Evolutionary conservation across 2,797 vertebrate species (phyloP), one percentile per base, ranked within the genome.

Genomic region (Chromobotia macracanthus): DNA sequence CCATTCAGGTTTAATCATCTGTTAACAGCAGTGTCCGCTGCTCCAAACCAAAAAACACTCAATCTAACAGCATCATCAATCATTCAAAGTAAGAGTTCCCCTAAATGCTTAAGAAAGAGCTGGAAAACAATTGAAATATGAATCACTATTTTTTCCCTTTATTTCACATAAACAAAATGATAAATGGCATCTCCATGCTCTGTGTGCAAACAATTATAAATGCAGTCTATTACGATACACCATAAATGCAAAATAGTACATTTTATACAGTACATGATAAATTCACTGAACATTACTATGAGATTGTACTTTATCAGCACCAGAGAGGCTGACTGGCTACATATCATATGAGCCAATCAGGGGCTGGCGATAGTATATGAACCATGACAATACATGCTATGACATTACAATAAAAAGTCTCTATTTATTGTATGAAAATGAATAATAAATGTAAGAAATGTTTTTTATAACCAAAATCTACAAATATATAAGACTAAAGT

Each of bases 1-100:
- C 50, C 46, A 41, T 35, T 65, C 72, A 41, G 48, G 21, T 21
- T 46, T n/a, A 76, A 64, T 51, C 46, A 74, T 64, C n/a, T 28
- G 35, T 44, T 56, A 6, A 61, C 23, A 31, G 58, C 58, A 61
- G 58, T 61, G 25, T 13, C 58, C 58, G 25, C 25, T 61, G 58
- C 25, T 61, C 35, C 44, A 3, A 75, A 65, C 44, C 15, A 56
- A 50, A 19, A 35, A 41, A 61, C 21, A 25, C 15, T 31, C 0
- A 13, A 31, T 58, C 13, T 13, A 56, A 28, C 74, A 2, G 35
- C 50, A 19, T 56, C 21, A 75, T 55, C 25, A 76, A 67, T 56
- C 63, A 67, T 56, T 46, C 21, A 56, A 75, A 75, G 53, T 56
- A 28, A 56, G 35, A 65, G 6, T 11, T 16, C 35, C 21, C 56